Evolutionary conservation across 2,888 invertebrate genomes (phyloP).

Genomic region (Dasysyrphus tricinctus): DNA sequence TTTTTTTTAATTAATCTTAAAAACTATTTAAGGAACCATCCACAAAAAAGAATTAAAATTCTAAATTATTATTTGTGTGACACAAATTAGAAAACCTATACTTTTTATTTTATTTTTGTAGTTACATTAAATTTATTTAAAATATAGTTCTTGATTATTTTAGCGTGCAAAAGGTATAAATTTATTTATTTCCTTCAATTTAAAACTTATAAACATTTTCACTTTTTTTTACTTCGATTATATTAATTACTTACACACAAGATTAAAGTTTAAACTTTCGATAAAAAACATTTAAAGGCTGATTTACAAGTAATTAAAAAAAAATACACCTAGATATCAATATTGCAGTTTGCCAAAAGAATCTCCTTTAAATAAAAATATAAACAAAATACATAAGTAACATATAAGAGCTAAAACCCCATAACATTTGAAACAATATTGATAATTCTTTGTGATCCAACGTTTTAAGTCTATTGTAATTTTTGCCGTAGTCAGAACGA

Average conservation of each 20-base stretch:
- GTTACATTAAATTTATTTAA: conserved; percentile 18
- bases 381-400: neutral
- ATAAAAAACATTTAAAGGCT: conserved; percentile 71
- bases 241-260: conserved; percentile 20
- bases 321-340: conserved; percentile 35
- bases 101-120: conserved; percentile 13
- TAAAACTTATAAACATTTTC: conserved; percentile 16
- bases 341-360: conserved; percentile 61
- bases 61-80: neutral
- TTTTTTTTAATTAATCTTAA: conserved; percentile 6
- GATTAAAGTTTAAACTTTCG: conserved; percentile 58
- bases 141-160: conserved; percentile 17
- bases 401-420: conserved; percentile 7
- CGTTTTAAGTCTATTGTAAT: too few relatives aligned
- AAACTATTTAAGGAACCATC: conserved; percentile 22
- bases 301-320: conserved; percentile 61
- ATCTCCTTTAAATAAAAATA: conserved; percentile 38
- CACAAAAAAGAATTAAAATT: neutral
- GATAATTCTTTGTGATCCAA: too few relatives aligned
- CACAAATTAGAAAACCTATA: neutral
- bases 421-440: conserved; percentile 18
- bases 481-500: too few relatives aligned
- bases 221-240: conserved; percentile 29
- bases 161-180: conserved; percentile 39
- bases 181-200: conserved; percentile 18